phyloP scores from a whole-genome alignment of 2,797 vertebrate genomes.

The Benthosema pterotum region DNA sequence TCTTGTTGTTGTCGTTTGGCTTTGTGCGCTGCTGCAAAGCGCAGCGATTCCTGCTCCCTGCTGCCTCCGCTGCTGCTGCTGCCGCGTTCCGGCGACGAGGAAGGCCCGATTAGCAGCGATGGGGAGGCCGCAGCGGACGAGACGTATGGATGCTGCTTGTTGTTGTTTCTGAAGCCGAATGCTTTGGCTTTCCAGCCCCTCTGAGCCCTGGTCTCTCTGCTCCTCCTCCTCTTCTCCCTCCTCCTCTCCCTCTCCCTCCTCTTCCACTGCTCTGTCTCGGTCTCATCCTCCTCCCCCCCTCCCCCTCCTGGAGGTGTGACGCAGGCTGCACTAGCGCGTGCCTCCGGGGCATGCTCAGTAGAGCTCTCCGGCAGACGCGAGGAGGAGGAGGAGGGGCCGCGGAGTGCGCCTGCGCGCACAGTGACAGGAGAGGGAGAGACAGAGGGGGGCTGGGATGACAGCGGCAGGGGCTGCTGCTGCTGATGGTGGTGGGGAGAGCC shows the following conservation, averaged over 20 bases:
- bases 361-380: constrained; percentile 67
- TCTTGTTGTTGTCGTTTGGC: constrained; percentile 30
- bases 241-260: constrained; percentile 9
- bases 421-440: constrained; percentile 19
- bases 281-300: constrained; percentile 40
- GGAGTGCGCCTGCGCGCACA: constrained; percentile 75
- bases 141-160: constrained; percentile 55
- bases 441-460: constrained; percentile 10
- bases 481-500: not conserved
- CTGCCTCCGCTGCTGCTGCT: too few relatives aligned
- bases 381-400: too few relatives aligned
- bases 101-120: constrained; percentile 59
- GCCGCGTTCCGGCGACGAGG: constrained; percentile 63
- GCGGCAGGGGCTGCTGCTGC: too few relatives aligned
- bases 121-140: constrained; percentile 75
- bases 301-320: constrained; percentile 81
- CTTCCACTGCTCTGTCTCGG: too few relatives aligned
- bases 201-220: not conserved
- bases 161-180: constrained; percentile 17
- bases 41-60: constrained; percentile 17
- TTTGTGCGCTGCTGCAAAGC: constrained; percentile 4
- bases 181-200: too few relatives aligned
- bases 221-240: constrained; percentile 49
- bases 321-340: constrained; percentile 53
- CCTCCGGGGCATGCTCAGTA: constrained; percentile 81